A percentile compares a stretch with the other conserved stretches of the same genome.
Conservation (phyloP, 53 echinoderm and acorn worm genomes). For the Zoroaster sp. region DNA sequence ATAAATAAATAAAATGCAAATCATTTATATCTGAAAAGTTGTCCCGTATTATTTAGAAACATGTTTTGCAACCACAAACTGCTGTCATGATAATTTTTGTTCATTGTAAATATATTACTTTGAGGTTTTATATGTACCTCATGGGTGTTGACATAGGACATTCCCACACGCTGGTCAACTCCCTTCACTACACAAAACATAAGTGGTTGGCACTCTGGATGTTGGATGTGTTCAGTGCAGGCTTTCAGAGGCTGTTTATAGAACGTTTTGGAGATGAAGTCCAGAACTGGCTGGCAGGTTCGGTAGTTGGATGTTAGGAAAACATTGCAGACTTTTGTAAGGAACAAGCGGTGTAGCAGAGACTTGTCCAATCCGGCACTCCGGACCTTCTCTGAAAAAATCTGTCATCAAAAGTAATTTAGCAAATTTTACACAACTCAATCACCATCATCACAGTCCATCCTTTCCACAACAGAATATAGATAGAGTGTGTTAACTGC, state of each 20-base stretch:
- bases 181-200: constrained; percentile 80
- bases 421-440: no score
- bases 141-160: constrained; percentile 77
- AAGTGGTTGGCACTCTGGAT: constrained; percentile 70
- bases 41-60: no score
- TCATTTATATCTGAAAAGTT: no score
- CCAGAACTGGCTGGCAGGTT: constrained; percentile 54
- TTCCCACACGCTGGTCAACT: constrained; percentile 67
- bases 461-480: no score
- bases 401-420: constrained; percentile 1
- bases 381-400: constrained; percentile 42
- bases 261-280: constrained; percentile 34
- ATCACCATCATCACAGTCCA: no score
- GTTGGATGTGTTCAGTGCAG: not conserved
- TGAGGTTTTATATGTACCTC: constrained; percentile 73
- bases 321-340: constrained; percentile 4
- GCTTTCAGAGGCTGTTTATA: not conserved
- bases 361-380: constrained; percentile 28
- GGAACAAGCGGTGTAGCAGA: constrained; percentile 58
- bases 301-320: constrained; percentile 63
- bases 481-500: no score
- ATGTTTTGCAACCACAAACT: no score
- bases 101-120: no score
- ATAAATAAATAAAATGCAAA: no score
- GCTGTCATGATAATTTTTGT: no score